Evolutionary conservation across 2,113 vertebrate genomes (phyloP).

Genomic region (Phyllopteryx taeniolatus): DNA sequence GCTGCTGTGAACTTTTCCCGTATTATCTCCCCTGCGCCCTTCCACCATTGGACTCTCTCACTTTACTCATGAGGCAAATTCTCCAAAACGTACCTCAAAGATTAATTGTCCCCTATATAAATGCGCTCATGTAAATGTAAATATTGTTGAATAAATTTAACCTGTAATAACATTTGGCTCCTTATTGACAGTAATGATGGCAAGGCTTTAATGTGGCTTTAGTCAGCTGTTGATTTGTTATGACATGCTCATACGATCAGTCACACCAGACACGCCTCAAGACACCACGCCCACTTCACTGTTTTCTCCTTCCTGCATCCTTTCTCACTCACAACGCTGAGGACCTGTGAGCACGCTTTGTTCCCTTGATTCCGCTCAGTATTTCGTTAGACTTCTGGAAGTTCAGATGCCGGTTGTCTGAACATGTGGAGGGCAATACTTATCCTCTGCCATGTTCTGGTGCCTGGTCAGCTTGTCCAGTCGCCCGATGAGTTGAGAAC

Average conservation of each 20-base stretch:
- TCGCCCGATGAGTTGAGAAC: constrained; percentile 4
- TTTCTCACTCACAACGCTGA: not conserved
- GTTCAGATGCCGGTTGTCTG: not conserved
- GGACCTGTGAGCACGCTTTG: not conserved
- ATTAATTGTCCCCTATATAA: not conserved
- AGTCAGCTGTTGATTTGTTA: constrained; percentile 12
- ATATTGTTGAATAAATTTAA: not conserved
- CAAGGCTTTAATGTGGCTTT: not conserved
- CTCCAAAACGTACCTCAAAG: not conserved
- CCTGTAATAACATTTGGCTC: not conserved
- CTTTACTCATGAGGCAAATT: not conserved
- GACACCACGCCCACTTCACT: constrained; percentile 61
- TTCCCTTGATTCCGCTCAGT: not conserved
- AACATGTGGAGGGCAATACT: constrained; percentile 53
- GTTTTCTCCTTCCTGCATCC: constrained; percentile 1
- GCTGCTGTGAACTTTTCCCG: not conserved
- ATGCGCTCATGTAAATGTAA: not conserved
- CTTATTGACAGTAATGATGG: not conserved
- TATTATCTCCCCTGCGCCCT: constrained; percentile 4
- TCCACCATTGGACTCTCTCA: constrained; percentile 4
- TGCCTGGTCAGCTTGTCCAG: not conserved
- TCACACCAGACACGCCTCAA: constrained; percentile 6
- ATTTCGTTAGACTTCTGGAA: not conserved
- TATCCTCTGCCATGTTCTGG: constrained; percentile 27
- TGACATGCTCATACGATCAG: constrained; percentile 5